Conservation (phyloP, 2,797 vertebrate species). For the Anas georgica region DNA sequence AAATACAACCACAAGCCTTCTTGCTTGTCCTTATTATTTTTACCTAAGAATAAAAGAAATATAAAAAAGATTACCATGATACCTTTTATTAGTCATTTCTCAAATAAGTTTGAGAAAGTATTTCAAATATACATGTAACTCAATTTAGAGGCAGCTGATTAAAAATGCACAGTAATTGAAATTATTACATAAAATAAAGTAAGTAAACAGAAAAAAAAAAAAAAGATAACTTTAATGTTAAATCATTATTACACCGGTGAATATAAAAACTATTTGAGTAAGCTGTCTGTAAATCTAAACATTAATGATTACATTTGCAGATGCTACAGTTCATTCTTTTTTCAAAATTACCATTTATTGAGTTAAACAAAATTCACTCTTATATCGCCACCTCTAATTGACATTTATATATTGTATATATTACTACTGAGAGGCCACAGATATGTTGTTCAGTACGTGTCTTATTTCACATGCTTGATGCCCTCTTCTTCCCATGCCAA, state of each 20-base stretch:
- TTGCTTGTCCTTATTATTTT: not conserved
- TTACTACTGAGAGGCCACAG: not conserved
- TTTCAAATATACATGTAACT: not conserved
- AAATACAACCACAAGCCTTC: not conserved
- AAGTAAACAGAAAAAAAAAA: constrained; percentile 1
- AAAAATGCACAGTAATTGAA: constrained; percentile 24
- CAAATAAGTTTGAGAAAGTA: constrained; percentile 31
- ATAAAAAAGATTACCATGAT: not conserved
- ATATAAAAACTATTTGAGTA: not conserved
- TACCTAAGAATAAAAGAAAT: not conserved
- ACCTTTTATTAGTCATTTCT: constrained; percentile 32
- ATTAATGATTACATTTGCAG: not conserved
- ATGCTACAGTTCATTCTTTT: not conserved
- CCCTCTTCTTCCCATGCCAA: not conserved
- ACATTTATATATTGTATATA: not conserved
- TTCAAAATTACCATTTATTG: not conserved
- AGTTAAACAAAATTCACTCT: constrained; percentile 4
- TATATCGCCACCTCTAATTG: not conserved
- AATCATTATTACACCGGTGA: not conserved
- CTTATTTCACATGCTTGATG: not conserved
- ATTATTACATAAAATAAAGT: constrained; percentile 3
- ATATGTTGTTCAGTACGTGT: not conserved
- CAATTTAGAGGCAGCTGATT: constrained; percentile 52
- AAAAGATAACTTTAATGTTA: not conserved
- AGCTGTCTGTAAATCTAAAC: constrained; percentile 4